phyloP scores from a whole-genome alignment of 2,797 vertebrate species.

The Staurois parvus region DNA sequence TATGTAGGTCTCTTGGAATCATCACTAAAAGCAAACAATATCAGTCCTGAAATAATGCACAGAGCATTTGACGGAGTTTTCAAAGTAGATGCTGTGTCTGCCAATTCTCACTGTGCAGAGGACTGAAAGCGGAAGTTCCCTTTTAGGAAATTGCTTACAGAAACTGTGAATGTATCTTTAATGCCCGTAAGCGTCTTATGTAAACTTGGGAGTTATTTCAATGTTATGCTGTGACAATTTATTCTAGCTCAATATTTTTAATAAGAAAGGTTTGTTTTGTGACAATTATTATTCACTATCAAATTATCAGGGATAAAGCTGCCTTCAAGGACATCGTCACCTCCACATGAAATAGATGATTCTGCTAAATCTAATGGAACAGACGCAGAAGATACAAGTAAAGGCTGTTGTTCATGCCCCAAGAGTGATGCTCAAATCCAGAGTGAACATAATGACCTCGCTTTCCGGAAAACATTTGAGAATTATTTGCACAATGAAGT shows the following conservation, averaged over 20 bases:
- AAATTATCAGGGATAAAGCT: slow-evolving; percentile 86
- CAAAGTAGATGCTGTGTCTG: too few relatives aligned
- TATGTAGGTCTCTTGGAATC: too few relatives aligned
- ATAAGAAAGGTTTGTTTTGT: too few relatives aligned
- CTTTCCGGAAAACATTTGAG: slow-evolving; percentile 93
- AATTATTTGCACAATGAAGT: slow-evolving; percentile 97
- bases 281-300: not conserved
- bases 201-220: not conserved
- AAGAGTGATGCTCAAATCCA: slow-evolving; percentile 94
- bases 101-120: too few relatives aligned
- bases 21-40: too few relatives aligned
- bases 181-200: not conserved
- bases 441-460: slow-evolving; percentile 90
- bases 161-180: not conserved
- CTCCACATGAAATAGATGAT: slow-evolving; percentile 77
- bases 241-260: too few relatives aligned
- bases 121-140: too few relatives aligned
- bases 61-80: too few relatives aligned
- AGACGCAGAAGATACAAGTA: slow-evolving; percentile 76
- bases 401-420: slow-evolving; percentile 89
- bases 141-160: not conserved
- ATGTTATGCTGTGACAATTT: not conserved
- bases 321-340: slow-evolving; percentile 81
- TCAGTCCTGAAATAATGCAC: too few relatives aligned
- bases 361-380: slow-evolving; percentile 82